Evolutionary conservation across 2,797 vertebrate genomes (phyloP), one percentile per base, ranked within the genome.

Genomic region (Ptychobarbus kaznakovi): DNA sequence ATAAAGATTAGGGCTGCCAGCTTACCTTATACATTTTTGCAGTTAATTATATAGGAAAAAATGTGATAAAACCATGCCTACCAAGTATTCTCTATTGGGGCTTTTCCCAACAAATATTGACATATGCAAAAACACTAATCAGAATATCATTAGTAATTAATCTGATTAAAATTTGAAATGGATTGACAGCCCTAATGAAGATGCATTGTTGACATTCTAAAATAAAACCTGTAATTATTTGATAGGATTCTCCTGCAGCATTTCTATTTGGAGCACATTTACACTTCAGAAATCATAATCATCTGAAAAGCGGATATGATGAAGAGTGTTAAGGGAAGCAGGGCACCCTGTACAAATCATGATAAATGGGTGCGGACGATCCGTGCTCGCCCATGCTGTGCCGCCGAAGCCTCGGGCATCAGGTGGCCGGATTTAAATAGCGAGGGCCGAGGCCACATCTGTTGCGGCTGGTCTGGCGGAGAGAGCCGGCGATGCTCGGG

Each of bases 361-460:
- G 86, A 89, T 86, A 84, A 86, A 86, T 68, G 75, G 82, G 32
- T 49, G 13, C 4, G 16, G 49, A 73, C 20, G 76, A 61, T 58
- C 38, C 46, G 78, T 35, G 84, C 79, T 88, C 81, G 70, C 80
- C 82, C 53, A 40, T 85, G 80, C 86, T 66, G 80, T 75, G 84
- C 81, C 15, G n/a, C 8, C 74, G 51, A 28, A 68, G 73, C 82
- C n/a, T 25, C 16, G 22, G 80, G 77, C 80, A 83, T 83, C 73
- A 89, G 82, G 66, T 84, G 89, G 87, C 84, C 66, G 61, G 58
- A 56, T 76, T 74, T 81, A 79, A 81, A 56, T 75, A 84, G 80
- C 25, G 22, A 56, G 73, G 82, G 65, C 87, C 25, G 80, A 83
- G 80, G 87, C 85, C 87, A 85, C 80, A 81, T 78, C 85, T 86